Conservation (phyloP, 1,140 invertebrate genomes). For the Araneus ventricosus region DNA sequence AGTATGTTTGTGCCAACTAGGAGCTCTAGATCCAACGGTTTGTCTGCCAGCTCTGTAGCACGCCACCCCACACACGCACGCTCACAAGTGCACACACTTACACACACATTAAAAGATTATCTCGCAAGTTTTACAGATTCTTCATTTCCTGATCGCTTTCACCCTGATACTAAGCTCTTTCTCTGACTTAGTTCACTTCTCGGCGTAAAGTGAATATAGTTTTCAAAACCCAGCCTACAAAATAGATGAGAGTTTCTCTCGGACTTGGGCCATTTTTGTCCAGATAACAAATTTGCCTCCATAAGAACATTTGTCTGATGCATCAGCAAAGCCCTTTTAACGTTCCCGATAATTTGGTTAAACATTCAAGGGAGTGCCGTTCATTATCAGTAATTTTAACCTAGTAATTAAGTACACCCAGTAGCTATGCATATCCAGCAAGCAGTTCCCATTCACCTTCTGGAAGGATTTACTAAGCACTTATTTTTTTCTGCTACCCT, state of each 20-base stretch:
- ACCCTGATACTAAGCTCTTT: too few species aligned
- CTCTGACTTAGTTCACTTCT: too few species aligned
- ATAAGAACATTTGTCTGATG: slow-evolving; percentile 37
- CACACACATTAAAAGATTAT: too few species aligned
- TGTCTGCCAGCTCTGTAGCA: too few species aligned
- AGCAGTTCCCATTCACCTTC: neutral
- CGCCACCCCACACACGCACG: too few species aligned
- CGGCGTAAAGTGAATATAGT: neutral
- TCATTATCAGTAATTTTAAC: slow-evolving; percentile 38
- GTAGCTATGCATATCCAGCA: neutral
- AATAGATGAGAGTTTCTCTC: neutral
- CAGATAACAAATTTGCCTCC: neutral
- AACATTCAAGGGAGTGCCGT: slow-evolving; percentile 17
- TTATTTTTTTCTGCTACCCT: neutral
- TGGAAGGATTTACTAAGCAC: neutral
- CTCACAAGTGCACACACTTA: too few species aligned
- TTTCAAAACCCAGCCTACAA: neutral
- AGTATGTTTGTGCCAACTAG: too few species aligned
- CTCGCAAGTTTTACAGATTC: too few species aligned
- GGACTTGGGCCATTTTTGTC: neutral
- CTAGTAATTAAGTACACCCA: slow-evolving; percentile 24
- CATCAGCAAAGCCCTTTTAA: slow-evolving; percentile 39
- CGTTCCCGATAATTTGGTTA: slow-evolving; percentile 25
- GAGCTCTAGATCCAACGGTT: too few species aligned
- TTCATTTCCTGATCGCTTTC: too few species aligned